Evolutionary conservation across 2,888 invertebrate genomes (phyloP), one percentile per base, ranked within the genome.

Genomic region (Dasysyrphus tricinctus): DNA sequence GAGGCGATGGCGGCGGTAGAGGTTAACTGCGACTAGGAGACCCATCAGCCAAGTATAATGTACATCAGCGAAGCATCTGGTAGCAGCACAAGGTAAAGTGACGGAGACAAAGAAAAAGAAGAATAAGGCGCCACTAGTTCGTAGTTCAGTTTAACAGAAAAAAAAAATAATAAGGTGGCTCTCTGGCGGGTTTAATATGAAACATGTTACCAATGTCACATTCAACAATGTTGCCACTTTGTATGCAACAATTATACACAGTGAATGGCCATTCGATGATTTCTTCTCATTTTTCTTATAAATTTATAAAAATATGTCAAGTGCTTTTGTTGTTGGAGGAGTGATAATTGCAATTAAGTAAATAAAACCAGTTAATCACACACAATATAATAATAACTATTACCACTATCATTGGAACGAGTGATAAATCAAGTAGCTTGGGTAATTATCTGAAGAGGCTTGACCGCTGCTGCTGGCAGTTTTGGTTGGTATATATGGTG

Each of bases 311-410:
- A 54, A 29, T 54, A 54, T 57, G 54, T 61, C 56, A 49, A 59
- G 61, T 72, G 32, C 11, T 51, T 59, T 54, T 69, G 67, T 61
- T 76, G 63, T 42, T 49, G 63, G 39, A 70, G 49, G 70, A 70
- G 84, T 61, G 80, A 84, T 84, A 72, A 80, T 84, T 84, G 76
- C 80, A 84, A 80, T 81, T 81, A 85, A 77, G 81, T 67, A 74
- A 81, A 81, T 74, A 85, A 84, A 80, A 81, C 85, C 85, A 77
- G 85, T 85, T 81, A 85, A 85, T 81, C 80, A 85, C 80, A 70
- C 67, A 69, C 24, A 54, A 7, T n/a, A 54, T 51, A 67, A 24
- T 24, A 24, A 24, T 77, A 73, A 81, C 81, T 74, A 76, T 81
- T 80, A 84, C 14, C 2, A 2, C 37, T 2, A 47, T 80, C 76